phyloP scores from a whole-genome alignment of 2,113 vertebrate species.

The Prinia subflava region DNA sequence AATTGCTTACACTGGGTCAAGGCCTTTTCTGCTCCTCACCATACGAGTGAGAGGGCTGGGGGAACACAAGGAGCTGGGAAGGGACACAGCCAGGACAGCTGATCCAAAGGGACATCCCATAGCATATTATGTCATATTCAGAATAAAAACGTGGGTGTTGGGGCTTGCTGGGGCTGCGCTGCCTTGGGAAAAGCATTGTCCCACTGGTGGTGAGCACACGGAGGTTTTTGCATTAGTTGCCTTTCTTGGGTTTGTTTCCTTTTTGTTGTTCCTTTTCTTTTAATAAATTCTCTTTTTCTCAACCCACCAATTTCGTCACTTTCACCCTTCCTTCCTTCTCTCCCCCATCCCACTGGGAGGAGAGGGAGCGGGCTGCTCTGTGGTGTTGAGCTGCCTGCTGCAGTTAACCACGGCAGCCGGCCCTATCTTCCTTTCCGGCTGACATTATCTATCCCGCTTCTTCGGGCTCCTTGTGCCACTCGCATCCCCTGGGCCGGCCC shows the following conservation, averaged over 20 bases:
- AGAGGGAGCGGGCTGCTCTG: rapidly evolving
- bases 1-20: not conserved
- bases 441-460: not conserved
- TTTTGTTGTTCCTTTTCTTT: too few relatives aligned
- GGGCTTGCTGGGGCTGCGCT: not conserved
- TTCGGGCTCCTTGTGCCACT: not conserved
- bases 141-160: not conserved
- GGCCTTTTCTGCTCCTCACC: not conserved
- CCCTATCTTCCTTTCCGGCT: rapidly evolving
- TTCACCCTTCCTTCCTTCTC: not conserved
- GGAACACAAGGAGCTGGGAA: rapidly evolving
- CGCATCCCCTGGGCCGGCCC: not conserved
- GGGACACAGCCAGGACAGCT: rapidly evolving
- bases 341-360: rapidly evolving
- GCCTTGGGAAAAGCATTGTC: not conserved
- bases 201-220: rapidly evolving
- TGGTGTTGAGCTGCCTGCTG: rapidly evolving
- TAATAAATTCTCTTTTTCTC: not conserved
- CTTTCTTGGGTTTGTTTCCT: not conserved
- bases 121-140: rapidly evolving
- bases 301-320: not conserved
- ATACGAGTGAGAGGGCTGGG: rapidly evolving
- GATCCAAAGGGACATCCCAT: not conserved
- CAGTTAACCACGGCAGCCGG: rapidly evolving
- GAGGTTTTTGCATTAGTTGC: rapidly evolving